A percentile compares a stretch with the other conserved stretches of the same genome.
Conservation (phyloP, 1,140 invertebrate species). For the Trachymyrmex septentrionalis region DNA sequence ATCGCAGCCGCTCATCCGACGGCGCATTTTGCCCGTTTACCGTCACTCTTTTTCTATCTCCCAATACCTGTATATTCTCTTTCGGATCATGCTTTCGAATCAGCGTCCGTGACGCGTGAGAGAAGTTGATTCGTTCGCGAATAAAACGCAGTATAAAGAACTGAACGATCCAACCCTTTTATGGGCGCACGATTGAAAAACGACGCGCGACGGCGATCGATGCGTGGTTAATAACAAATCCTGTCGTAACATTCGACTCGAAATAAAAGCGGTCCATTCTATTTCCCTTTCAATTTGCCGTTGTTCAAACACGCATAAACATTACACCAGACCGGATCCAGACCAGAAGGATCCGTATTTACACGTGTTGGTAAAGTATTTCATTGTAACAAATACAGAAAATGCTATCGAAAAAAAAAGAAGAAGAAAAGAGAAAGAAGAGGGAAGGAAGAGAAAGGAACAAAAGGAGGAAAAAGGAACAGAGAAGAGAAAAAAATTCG, state of each 20-base stretch:
- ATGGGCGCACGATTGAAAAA: slow-evolving; percentile 15
- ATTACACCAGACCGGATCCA: slow-evolving; percentile 6
- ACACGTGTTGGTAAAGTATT: background rate
- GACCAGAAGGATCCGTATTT: slow-evolving; percentile 11
- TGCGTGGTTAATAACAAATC: slow-evolving; percentile 37
- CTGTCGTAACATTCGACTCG: slow-evolving; percentile 1
- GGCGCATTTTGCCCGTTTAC: background rate
- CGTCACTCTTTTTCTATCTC: background rate
- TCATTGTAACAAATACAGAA: background rate
- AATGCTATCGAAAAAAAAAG: background rate
- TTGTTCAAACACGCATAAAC: slow-evolving; percentile 52
- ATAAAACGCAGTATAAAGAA: slow-evolving; percentile 28
- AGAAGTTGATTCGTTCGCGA: slow-evolving; percentile 1
- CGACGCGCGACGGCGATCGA: background rate
- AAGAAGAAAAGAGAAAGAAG: background rate
- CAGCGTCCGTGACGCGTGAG: background rate
- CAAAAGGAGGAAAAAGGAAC: background rate
- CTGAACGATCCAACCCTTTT: slow-evolving; percentile 19
- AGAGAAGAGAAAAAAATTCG: background rate
- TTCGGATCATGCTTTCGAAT: slow-evolving; percentile 9
- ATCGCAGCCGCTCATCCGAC: background rate
- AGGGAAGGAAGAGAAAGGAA: background rate
- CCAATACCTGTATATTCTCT: background rate
- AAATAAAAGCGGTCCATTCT: slow-evolving; percentile 39
- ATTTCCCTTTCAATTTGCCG: slow-evolving; percentile 58